A percentile compares a stretch with the other conserved stretches of the same genome.
Conservation (phyloP, 92 coral and sea anemone species). For the Ricordea florida region DNA sequence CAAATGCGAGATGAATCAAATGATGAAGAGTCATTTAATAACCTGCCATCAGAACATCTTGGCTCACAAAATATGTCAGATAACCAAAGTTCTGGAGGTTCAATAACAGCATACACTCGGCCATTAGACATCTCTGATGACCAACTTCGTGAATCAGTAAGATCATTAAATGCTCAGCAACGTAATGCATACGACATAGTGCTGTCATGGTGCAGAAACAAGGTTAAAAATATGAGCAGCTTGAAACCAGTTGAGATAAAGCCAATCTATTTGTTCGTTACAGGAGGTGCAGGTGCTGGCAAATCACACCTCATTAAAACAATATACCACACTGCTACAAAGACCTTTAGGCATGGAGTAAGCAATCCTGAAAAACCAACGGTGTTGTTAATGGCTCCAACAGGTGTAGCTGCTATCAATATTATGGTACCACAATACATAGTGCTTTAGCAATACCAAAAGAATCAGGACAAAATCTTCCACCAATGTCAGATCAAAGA, state of each 20-base stretch:
- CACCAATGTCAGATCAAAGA: conserved; percentile 68
- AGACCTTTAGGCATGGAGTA: conserved; percentile 58
- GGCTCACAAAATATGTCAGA: neutral
- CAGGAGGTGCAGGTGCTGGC: conserved; percentile 81
- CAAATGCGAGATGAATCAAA: conserved; percentile 18
- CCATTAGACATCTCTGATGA: conserved; percentile 74
- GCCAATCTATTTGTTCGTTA: conserved; percentile 60
- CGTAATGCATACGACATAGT: conserved; percentile 47
- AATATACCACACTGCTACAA: conserved; percentile 60
- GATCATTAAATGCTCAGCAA: conserved; percentile 55
- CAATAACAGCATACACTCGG: too few relatives aligned
- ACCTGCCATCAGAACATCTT: conserved; percentile 49
- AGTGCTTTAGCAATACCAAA: conserved; percentile 30
- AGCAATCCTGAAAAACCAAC: conserved; percentile 67
- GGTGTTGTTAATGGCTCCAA: conserved; percentile 64
- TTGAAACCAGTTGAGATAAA: conserved; percentile 31
- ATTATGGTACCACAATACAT: conserved; percentile 42
- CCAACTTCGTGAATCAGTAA: conserved; percentile 47
- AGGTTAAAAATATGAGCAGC: conserved; percentile 62
- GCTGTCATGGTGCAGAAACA: conserved; percentile 59
- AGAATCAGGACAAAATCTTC: conserved; percentile 39
- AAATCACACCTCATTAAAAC: conserved; percentile 61
- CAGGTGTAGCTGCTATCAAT: conserved; percentile 63
- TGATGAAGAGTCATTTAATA: conserved; percentile 13
- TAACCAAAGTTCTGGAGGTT: neutral